Evolutionary conservation across 2,888 invertebrate genomes (phyloP).

Genomic region (Dione juno): DNA sequence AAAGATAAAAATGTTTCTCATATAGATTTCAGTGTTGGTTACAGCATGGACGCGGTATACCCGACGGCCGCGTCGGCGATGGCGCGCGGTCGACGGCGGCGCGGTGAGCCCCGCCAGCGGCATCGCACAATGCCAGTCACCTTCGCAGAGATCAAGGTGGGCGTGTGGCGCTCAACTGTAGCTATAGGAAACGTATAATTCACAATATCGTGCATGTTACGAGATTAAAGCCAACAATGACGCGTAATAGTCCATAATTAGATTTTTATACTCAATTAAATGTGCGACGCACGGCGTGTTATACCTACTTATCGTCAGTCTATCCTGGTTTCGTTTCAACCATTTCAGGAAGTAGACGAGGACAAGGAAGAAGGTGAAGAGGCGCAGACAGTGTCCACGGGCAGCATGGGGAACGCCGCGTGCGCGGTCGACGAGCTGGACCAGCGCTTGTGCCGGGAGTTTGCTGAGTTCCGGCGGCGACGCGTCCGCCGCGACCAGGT

Average conservation of each 20-base stretch:
- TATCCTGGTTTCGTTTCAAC: too few relatives aligned
- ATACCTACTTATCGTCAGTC: too few relatives aligned
- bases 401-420: constrained; percentile 68
- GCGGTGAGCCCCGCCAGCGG: constrained; percentile 53
- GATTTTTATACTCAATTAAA: constrained; percentile 17
- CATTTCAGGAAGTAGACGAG: constrained; percentile 86
- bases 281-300: not conserved
- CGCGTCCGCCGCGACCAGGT: constrained; percentile 61
- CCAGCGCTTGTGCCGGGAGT: constrained; percentile 79
- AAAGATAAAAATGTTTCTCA: not conserved
- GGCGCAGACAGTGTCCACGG: constrained; percentile 25
- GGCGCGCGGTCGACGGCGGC: constrained; percentile 73
- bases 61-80: constrained; percentile 86
- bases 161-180: not conserved
- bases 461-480: constrained; percentile 82
- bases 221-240: constrained; percentile 13
- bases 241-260: constrained; percentile 24
- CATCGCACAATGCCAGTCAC: constrained; percentile 79
- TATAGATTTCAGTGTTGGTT: not conserved
- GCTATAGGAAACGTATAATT: not conserved
- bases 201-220: not conserved
- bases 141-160: constrained; percentile 89
- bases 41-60: constrained; percentile 86
- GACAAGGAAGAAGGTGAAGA: constrained; percentile 76
- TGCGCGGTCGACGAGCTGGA: constrained; percentile 74